Conservation (phyloP, 2,797 vertebrate genomes). For the Pipistrellus nathusii region DNA sequence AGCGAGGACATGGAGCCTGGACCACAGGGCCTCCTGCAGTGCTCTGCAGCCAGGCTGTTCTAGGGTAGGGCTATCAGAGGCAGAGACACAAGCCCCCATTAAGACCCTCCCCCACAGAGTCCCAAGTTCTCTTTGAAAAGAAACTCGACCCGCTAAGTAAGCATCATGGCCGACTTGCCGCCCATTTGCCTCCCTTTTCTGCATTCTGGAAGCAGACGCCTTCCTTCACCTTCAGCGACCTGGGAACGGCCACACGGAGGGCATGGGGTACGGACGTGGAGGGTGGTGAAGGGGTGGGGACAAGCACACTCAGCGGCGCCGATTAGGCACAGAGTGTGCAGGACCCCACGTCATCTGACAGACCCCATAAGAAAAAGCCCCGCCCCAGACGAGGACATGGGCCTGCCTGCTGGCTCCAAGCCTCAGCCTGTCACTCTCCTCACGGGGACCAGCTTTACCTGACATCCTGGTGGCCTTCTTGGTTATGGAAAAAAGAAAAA, state of each 20-base stretch:
- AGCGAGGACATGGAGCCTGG: accelerated
- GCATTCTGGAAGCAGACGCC: accelerated
- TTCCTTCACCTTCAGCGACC: neutral
- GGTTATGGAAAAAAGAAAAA: neutral
- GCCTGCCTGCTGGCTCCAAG: no score
- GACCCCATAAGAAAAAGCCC: no score
- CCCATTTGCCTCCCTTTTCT: neutral
- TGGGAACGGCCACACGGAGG: accelerated
- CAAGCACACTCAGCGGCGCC: neutral
- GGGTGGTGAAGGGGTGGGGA: accelerated
- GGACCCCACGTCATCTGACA: no score
- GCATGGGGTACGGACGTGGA: accelerated
- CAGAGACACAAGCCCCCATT: neutral
- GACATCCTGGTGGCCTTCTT: no score
- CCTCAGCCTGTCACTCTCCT: no score
- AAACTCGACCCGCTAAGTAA: accelerated
- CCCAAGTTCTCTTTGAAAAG: accelerated
- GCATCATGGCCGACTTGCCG: no score
- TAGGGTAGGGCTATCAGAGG: no score
- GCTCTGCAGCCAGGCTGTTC: no score
- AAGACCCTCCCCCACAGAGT: neutral
- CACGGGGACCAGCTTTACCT: no score
- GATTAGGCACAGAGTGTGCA: no score
- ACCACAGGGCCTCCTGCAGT: accelerated
- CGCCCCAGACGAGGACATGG: no score